Base-by-base conservation (phyloP, 1,140 invertebrate genomes). In the Leguminivora glycinivorella region DNA sequence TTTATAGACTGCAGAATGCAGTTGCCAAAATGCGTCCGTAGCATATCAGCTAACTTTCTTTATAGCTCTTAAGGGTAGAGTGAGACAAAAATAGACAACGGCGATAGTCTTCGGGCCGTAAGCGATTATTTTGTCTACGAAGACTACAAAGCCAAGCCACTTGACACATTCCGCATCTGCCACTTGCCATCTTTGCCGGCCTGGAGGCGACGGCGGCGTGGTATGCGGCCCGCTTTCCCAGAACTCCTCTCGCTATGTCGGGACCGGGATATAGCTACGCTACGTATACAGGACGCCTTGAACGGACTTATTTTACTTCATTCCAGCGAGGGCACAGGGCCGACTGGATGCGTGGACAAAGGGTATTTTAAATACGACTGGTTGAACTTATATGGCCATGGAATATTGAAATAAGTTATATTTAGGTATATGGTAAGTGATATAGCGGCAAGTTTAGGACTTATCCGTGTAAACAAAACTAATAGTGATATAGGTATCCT, bases 201-300 rank as follows among this genome's bases (percentile, higher is more conserved):
- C 87, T 87, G 87, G 87, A 89, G 56, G 81, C 74, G 60, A 67
- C 72, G 29, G 72, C 72, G 72, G 72, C 72, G 79, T 73, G 89
- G 89, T 84, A 91, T 91, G 89, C 86, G 86, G 85, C 82, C 86
- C 82, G 82, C 82, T 90, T 91, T 91, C 89, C 85, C 82, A 87
- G 87, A 91, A 90, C 77, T 80, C 73, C 60, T 73, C 76, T 70
- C 78, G 40, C 68, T 29, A 19, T 52, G 40, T 29, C 68, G 40
- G 40, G 68, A 56, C 38, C 38, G 31, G 66, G 66, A 38, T 67
- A 24, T 67, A 40, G 34, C 31, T n/a, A 67, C 31, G 31, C n/a
- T 38, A 67, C 17, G 12, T 43, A 24, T 43, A 67, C 38, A 38
- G 26, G 29, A 14, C 66, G 66, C 38, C 66, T 38, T 67, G 34